Evolutionary conservation across 1,140 invertebrate genomes (phyloP).

Genomic region (Batillaria attramentaria): DNA sequence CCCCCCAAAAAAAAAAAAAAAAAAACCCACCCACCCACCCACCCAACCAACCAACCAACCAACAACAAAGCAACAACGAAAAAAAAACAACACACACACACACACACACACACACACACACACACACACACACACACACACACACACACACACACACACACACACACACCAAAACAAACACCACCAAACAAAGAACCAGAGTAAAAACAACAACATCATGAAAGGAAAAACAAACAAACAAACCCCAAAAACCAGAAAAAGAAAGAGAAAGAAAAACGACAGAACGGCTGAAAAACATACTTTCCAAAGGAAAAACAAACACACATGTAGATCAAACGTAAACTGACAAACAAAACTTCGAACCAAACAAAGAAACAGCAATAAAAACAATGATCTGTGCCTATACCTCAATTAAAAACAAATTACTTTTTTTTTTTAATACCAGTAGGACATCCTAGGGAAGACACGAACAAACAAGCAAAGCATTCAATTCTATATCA

Average conservation of each 20-base stretch:
- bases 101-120: neutral
- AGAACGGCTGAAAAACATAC: too few relatives aligned
- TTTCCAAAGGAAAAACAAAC: too few relatives aligned
- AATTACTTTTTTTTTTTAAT: too few relatives aligned
- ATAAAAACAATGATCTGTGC: too few relatives aligned
- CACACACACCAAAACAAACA: neutral
- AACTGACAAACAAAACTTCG: too few relatives aligned
- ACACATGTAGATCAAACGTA: too few relatives aligned
- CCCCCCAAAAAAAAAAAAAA: too few relatives aligned
- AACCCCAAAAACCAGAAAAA: neutral
- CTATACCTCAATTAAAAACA: too few relatives aligned
- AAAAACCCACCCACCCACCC: neutral
- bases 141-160: slow-evolving; percentile 2
- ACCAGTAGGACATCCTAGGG: too few relatives aligned
- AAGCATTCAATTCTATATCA: too few relatives aligned
- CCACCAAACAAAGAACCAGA: neutral
- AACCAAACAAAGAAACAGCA: too few relatives aligned
- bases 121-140: neutral
- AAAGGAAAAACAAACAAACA: neutral
- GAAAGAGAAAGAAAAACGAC: neutral
- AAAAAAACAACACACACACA: neutral
- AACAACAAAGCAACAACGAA: neutral
- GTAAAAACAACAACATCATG: neutral
- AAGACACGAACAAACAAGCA: too few relatives aligned
- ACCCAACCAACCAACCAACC: neutral